These are phyloP conservation scores for cat (Felis catus) DNA, from an alignment of 2,113 vertebrate species.

Conservation along the genomic window DNA sequence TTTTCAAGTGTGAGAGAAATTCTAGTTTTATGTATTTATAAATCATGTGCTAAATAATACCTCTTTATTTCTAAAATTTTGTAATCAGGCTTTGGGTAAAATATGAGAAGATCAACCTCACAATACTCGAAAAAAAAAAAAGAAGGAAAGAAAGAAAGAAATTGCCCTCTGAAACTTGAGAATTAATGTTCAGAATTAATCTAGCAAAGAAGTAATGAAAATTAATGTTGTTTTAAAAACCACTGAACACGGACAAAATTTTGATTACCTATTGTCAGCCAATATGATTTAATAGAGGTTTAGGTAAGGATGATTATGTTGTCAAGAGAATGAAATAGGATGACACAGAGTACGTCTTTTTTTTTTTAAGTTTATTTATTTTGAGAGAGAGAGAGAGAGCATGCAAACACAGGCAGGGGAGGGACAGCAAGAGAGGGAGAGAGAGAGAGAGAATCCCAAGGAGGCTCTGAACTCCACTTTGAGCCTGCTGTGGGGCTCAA, in stretches of 20 bases:
- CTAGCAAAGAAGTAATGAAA: conserved; percentile 70
- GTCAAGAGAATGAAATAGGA: conserved; percentile 25
- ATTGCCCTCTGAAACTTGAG: conserved; percentile 41
- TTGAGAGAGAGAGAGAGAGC: no score
- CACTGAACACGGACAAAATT: conserved; percentile 51
- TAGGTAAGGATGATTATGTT: conserved; percentile 33
- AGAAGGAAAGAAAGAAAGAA: not conserved
- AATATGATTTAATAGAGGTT: conserved; percentile 49
- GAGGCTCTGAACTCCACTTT: no score
- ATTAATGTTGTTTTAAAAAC: conserved; percentile 74
- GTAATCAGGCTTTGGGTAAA: conserved; percentile 55
- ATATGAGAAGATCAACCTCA: conserved; percentile 36
- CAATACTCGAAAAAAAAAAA: not conserved
- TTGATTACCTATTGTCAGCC: conserved; percentile 56
- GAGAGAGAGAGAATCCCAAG: no score
- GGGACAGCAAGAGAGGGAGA: no score
- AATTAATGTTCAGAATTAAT: conserved; percentile 72
- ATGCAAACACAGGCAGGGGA: no score
- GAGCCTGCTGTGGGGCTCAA: no score
- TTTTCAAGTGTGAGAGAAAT: conserved; percentile 50
- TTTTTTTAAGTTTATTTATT: no score
- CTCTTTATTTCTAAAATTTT: conserved; percentile 36
- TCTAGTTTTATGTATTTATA: conserved; percentile 58
- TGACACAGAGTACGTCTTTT: not conserved
- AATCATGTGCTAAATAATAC: conserved; percentile 53